Evolutionary conservation across 2,113 vertebrate species (phyloP).

Genomic region (Suricata suricatta): DNA sequence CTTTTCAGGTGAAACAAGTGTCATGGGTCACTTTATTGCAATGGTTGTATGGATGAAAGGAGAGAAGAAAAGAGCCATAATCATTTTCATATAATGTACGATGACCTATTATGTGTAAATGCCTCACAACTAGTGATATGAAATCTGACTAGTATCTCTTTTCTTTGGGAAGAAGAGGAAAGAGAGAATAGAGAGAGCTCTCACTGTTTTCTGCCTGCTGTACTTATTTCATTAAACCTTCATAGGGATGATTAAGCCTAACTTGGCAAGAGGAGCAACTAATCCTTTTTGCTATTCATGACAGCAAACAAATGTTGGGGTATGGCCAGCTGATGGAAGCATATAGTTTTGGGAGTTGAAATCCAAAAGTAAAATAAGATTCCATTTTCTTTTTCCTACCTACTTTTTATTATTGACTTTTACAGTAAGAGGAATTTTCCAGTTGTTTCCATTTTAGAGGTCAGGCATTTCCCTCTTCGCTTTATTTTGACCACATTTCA

Average conservation of each 20-base stretch:
- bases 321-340: not conserved
- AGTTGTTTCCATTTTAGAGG: slow-evolving; percentile 23
- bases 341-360: not conserved
- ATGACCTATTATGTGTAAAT: not conserved
- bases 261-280: not conserved
- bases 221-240: not conserved
- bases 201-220: not conserved
- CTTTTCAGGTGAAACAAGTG: not conserved
- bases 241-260: not conserved
- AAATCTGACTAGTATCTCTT: not conserved
- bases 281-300: not conserved
- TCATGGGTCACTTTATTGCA: not conserved
- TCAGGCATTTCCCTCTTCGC: not conserved
- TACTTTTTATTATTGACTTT: slow-evolving; percentile 9
- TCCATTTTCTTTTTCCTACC: not conserved
- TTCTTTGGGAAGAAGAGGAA: not conserved
- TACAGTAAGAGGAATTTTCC: not conserved
- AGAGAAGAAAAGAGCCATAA: not conserved
- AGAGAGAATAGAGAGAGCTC: not conserved
- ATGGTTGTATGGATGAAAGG: not conserved
- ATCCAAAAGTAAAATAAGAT: not conserved
- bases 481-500: slow-evolving; percentile 43
- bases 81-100: not conserved
- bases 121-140: not conserved
- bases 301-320: not conserved